These are phyloP conservation scores for Coecobrya sp. DNA, from an alignment of 2,888 invertebrate genomes.

Conservation along the genomic window DNA sequence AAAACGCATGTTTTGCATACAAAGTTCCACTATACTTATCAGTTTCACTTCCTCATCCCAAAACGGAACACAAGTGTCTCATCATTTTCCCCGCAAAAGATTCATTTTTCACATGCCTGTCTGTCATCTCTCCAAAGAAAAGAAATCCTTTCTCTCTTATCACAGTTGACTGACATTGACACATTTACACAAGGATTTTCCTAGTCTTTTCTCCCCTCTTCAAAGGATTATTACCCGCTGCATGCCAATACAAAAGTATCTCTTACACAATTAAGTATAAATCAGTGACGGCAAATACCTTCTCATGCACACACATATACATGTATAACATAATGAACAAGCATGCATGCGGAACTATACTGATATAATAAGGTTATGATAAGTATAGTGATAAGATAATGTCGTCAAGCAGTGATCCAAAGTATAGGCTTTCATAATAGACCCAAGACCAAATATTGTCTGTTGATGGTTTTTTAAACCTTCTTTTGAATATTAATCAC, in stretches of 20 bases:
- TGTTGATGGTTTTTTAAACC: background rate
- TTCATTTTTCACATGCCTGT: constrained; percentile 69
- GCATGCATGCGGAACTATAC: too few species aligned
- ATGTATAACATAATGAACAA: background rate
- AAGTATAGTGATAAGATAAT: too few species aligned
- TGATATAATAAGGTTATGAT: too few species aligned
- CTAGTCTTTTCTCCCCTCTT: background rate
- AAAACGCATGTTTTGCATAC: background rate
- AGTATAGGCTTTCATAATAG: background rate
- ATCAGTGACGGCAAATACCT: background rate
- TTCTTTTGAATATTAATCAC: constrained; percentile 67
- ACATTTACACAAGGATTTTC: constrained; percentile 48
- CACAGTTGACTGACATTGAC: constrained; percentile 71
- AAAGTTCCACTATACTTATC: background rate
- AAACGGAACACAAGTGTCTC: constrained; percentile 59
- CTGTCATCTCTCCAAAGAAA: constrained; percentile 56
- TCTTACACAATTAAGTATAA: background rate
- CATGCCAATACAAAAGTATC: background rate
- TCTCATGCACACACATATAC: too few species aligned
- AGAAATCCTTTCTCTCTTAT: constrained; percentile 39
- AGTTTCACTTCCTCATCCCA: constrained; percentile 15
- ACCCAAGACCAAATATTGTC: background rate
- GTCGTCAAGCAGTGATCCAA: background rate
- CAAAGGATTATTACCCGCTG: background rate
- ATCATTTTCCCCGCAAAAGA: constrained; percentile 33